Evolutionary conservation across 1,140 invertebrate species (phyloP), one percentile per base, ranked within the genome.

Genomic region (Gerris buenoi): DNA sequence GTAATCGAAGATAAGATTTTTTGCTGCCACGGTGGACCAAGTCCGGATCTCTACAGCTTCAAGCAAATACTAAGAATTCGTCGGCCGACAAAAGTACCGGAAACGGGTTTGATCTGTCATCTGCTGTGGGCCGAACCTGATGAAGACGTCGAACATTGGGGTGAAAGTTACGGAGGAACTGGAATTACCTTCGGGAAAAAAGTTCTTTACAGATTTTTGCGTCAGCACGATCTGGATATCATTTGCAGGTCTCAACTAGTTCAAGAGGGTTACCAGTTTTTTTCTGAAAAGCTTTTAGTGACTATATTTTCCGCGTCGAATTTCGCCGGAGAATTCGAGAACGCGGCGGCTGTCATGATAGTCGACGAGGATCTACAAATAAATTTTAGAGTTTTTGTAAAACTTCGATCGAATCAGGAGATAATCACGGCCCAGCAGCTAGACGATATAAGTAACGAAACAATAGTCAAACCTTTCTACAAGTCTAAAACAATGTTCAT

Each of bases 41-140:
- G 81, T 57, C 83, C 84, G 1, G 81, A 85, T 73, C 74, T 85
- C 58, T 78, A 82, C 68, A 79, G 77, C 67, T 81, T 84, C 77
- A 81, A 83, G 70, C 84, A 87, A 77, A 86, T 88, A 67, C 78
- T 84, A 68, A 77, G 81, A 63, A 87, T 88, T 25, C 81, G 82
- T 80, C 76, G 86, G 70, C 86, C 86, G 5, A 84, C 81, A 1
- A 85, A 88, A 74, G 83, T 87, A 65, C 85, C 86, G 61, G 83
- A 86, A 75, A 77, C 81, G 70, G 87, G 88, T 66, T 75, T 87
- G 26, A 74, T 86, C 15, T 87, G 90, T 77, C 33, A 46, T 46
- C 18, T 46, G 18, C 18, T 46, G 18, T 46, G 33, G 33, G 33
- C 33, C 18, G 33, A 46, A 46, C 33, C 33, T 18, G 33, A 46